Base-by-base conservation (phyloP, 2,797 vertebrate species). In the Clarias fuscus region DNA sequence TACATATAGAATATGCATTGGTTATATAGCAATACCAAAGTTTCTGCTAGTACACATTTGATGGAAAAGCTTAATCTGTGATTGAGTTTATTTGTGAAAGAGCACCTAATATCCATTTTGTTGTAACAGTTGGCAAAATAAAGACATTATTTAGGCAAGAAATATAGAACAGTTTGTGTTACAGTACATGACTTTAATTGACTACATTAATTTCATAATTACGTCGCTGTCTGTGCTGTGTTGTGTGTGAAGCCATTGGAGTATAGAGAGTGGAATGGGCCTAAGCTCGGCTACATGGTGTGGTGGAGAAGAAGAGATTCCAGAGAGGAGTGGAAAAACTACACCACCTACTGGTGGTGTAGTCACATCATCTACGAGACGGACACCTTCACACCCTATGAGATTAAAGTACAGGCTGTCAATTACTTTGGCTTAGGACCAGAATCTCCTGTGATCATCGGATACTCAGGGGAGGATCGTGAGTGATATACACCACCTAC, bases 381-480 rank as follows among this genome's bases (percentile, higher is more conserved):
- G 0, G 98, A 99, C 27, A 97, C 98, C 89, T 99, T 97, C n/a
- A 97, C 97, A 0, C 97, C 97, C 48, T 99, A 99, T 10, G 97
- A 99, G 89, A 94, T 99, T 92, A 97, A 97, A 90, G 96, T 99
- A 86, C 98, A 99, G 94, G 97, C 98, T 0, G 94, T 97, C 88
- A 99, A 99, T 0, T 97, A 98, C 92, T 99, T 98, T 20, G 98
- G 98, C 13, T 92, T 96, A 77, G 98, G 97, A 5, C 97, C 97
- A 0, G 98, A 99, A 93, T 97, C 98, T 0, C 94, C 96, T 30
- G 93, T 97, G 0, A 79, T 97, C 91, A 96, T 95, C 27, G 98
- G 98, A 68, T 99, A 97, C 37, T 99, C 98, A 0, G 98, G 98
- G 70, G 98, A 99, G 93, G 98, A 98, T 90, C 98, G 98, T 99